A percentile compares a stretch with the other conserved stretches of the same genome.
phyloP scores from a whole-genome alignment of 2,888 invertebrate genomes.

The Zelleria hepariella region DNA sequence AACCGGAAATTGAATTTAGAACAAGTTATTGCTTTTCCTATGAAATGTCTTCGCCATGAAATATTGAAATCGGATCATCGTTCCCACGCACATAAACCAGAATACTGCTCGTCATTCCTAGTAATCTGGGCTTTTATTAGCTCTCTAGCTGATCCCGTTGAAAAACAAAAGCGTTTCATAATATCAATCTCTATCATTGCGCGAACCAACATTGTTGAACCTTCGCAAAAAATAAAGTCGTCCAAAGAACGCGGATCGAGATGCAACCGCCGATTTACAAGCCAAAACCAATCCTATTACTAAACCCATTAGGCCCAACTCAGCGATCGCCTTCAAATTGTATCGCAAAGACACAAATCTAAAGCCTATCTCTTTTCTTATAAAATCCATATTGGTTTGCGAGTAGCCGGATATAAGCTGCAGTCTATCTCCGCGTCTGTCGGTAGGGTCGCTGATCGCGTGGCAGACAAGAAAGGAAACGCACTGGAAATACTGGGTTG shows the following conservation, averaged over 20 bases:
- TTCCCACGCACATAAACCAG: not conserved
- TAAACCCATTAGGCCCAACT: constrained; percentile 26
- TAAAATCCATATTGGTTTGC: constrained; percentile 3
- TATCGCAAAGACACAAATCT: not conserved
- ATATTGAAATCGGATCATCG: not conserved
- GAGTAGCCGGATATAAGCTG: not conserved
- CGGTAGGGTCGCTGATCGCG: not conserved
- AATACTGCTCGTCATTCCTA: not conserved
- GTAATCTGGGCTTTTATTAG: not conserved
- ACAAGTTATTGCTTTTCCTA: not conserved
- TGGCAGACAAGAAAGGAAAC: not conserved
- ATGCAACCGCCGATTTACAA: constrained; percentile 27
- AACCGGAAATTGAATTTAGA: not conserved
- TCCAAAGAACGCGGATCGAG: constrained; percentile 64
- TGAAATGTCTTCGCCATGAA: not conserved
- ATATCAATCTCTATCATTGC: constrained; percentile 4
- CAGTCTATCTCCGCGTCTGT: not conserved
- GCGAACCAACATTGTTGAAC: constrained; percentile 32
- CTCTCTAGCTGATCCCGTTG: not conserved
- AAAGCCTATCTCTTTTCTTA: not conserved
- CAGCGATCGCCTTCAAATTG: not conserved
- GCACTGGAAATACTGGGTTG: not conserved
- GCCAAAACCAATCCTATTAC: constrained; percentile 42
- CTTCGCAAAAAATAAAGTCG: constrained; percentile 61
- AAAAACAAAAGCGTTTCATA: constrained; percentile 4